phyloP scores from a whole-genome alignment of 2,113 vertebrate genomes.

The Camelus bactrianus region DNA sequence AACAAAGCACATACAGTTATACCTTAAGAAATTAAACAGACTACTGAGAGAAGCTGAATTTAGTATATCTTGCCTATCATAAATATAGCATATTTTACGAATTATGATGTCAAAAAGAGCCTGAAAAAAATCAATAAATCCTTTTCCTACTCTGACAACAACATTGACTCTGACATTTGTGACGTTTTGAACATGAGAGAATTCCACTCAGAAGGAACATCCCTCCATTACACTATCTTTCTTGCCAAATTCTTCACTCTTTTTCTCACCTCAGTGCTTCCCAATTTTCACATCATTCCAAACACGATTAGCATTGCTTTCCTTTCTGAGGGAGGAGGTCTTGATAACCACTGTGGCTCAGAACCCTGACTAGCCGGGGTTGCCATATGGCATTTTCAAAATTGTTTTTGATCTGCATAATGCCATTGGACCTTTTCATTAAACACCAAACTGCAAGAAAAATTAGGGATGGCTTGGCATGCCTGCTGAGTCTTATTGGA shows the following conservation, averaged over 20 bases:
- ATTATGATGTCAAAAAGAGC: neutral
- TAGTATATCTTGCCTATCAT: neutral
- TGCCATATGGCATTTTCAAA: slow-evolving; percentile 63
- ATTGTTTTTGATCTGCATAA: slow-evolving; percentile 62
- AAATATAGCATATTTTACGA: neutral
- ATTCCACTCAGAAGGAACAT: neutral
- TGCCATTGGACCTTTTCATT: slow-evolving; percentile 50
- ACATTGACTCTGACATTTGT: neutral
- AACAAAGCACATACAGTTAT: neutral
- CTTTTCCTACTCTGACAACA: neutral
- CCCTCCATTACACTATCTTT: neutral
- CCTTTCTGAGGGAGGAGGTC: neutral
- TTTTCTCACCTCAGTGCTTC: neutral
- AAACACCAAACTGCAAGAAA: slow-evolving; percentile 33
- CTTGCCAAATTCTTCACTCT: accelerated
- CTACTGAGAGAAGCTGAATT: neutral
- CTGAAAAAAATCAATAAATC: neutral
- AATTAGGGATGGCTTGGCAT: neutral
- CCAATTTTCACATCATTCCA: neutral
- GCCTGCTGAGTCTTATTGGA: neutral
- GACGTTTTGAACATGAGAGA: neutral
- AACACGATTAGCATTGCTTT: neutral
- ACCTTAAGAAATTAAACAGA: slow-evolving; percentile 12
- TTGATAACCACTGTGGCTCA: neutral
- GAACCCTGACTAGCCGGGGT: slow-evolving; percentile 45